Evolutionary conservation across 2,113 vertebrate species (phyloP).

Genomic region (Nestor notabilis): DNA sequence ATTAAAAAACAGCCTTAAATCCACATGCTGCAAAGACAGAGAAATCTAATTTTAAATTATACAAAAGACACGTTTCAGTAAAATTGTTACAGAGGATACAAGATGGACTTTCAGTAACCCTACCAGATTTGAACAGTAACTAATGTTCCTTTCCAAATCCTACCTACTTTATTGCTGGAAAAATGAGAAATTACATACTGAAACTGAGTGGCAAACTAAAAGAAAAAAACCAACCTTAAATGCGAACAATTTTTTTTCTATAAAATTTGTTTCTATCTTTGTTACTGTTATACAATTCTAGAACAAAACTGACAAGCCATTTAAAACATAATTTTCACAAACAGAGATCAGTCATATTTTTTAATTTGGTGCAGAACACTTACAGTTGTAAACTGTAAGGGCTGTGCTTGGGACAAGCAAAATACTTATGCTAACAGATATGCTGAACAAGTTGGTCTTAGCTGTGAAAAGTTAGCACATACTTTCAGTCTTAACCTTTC

Average conservation of each 20-base stretch:
- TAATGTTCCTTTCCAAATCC: background rate
- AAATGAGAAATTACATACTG: background rate
- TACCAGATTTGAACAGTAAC: background rate
- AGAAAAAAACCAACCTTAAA: background rate
- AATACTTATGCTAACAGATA: background rate
- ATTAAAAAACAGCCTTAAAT: background rate
- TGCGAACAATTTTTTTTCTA: background rate
- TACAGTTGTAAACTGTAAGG: background rate
- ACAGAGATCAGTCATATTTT: background rate
- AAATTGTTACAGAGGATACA: background rate
- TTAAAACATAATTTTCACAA: background rate
- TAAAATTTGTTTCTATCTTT: background rate
- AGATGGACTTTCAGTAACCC: background rate
- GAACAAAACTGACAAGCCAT: background rate
- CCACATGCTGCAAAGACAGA: background rate
- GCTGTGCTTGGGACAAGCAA: background rate
- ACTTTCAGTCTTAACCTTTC: background rate
- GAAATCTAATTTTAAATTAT: background rate
- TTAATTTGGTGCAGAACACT: background rate
- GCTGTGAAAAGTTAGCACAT: background rate
- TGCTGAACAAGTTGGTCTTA: background rate
- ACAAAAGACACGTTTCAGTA: background rate
- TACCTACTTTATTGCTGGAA: background rate
- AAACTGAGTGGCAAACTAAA: background rate
- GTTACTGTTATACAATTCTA: background rate